Conservation (phyloP, 1,140 invertebrate genomes). For the Galleria mellonella region DNA sequence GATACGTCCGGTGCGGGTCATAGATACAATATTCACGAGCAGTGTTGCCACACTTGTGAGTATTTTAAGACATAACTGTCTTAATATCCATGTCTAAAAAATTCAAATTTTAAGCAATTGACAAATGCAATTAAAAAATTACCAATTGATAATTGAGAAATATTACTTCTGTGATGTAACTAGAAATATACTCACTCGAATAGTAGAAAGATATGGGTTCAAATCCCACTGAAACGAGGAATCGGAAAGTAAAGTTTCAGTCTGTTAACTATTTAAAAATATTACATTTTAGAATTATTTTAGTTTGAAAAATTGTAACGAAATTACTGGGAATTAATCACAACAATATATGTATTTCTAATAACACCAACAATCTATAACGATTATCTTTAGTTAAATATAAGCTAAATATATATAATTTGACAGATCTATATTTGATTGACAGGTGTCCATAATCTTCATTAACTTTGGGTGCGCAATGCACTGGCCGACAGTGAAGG, state of each 20-base stretch:
- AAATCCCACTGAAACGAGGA: too few relatives aligned
- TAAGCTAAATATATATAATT: background rate
- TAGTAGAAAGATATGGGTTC: too few relatives aligned
- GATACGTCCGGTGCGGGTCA: slow-evolving; percentile 76
- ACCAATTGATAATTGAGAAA: background rate
- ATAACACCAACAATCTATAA: too few relatives aligned
- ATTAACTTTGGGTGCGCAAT: slow-evolving; percentile 96
- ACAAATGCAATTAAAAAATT: background rate
- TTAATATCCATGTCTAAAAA: too few relatives aligned
- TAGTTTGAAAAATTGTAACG: too few relatives aligned
- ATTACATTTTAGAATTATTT: too few relatives aligned
- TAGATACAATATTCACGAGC: slow-evolving; percentile 86
- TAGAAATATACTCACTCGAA: background rate
- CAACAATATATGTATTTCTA: too few relatives aligned
- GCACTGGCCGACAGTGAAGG: slow-evolving; percentile 82
- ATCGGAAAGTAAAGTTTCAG: too few relatives aligned
- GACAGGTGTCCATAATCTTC: slow-evolving; percentile 83
- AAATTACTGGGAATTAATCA: too few relatives aligned
- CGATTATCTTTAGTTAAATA: too few relatives aligned
- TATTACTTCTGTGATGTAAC: background rate
- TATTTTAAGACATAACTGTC: slow-evolving; percentile 11
- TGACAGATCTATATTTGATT: background rate
- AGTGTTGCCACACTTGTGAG: slow-evolving; percentile 86
- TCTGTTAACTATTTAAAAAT: too few relatives aligned
- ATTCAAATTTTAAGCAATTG: too few relatives aligned